Evolutionary conservation across 2,113 vertebrate species (phyloP).

Genomic region (Cephalopholis sonnerati): DNA sequence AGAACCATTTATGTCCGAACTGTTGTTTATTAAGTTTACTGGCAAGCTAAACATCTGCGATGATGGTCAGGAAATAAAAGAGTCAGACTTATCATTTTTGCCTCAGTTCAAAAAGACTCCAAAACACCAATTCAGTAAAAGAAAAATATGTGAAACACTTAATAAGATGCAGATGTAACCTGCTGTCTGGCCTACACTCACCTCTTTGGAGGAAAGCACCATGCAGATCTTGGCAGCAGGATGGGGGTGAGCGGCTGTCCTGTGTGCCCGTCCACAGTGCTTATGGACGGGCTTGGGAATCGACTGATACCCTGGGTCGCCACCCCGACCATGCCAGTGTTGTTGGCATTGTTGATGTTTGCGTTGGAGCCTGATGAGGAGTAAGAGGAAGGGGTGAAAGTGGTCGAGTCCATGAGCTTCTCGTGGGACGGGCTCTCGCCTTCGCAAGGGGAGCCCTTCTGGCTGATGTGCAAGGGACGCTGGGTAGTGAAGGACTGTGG

Average conservation of each 20-base stretch:
- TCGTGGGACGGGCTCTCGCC: conserved; percentile 94
- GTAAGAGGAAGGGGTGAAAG: conserved; percentile 98
- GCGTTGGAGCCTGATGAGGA: conserved; percentile 97
- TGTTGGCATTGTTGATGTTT: conserved; percentile 99
- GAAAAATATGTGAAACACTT: background rate
- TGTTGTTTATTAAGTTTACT: conserved; percentile 40
- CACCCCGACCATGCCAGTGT: conserved; percentile 89
- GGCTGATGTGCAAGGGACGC: conserved; percentile 96
- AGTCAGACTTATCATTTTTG: conserved; percentile 8
- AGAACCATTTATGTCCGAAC: conserved; percentile 35
- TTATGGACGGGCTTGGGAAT: conserved; percentile 89
- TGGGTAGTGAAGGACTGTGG: conserved; percentile 98
- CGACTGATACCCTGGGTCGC: conserved; percentile 74
- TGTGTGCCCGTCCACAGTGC: conserved; percentile 91
- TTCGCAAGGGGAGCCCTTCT: conserved; percentile 92
- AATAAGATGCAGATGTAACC: background rate
- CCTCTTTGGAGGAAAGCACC: conserved; percentile 95
- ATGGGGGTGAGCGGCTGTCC: conserved; percentile 88
- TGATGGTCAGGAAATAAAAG: conserved; percentile 12
- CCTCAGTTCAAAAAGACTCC: background rate
- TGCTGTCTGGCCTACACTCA: conserved; percentile 70
- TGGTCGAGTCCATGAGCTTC: conserved; percentile 97
- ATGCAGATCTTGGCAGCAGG: conserved; percentile 88
- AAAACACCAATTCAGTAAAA: background rate
- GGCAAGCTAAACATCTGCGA: background rate